A percentile compares a stretch with the other conserved stretches of the same genome.
phyloP scores from a whole-genome alignment of 2,113 vertebrate species.

The Aphyosemion australe region DNA sequence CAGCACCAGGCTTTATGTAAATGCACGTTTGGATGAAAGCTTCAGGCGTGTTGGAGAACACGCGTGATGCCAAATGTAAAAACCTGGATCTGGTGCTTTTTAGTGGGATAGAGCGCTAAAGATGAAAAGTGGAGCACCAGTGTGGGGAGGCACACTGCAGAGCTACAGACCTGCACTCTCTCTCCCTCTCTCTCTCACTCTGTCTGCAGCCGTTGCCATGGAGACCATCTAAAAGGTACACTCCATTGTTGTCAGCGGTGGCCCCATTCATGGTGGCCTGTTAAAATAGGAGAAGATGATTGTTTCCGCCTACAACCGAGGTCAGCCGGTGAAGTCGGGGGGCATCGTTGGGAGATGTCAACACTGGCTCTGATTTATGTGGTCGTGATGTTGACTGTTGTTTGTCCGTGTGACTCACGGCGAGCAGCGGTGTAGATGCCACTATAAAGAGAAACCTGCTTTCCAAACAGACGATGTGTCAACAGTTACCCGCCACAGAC shows the following conservation, averaged over 20 bases:
- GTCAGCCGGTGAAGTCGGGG: slow-evolving; percentile 21
- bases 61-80: background rate
- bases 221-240: slow-evolving; percentile 74
- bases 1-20: slow-evolving; percentile 57
- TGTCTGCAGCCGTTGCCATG: slow-evolving; percentile 77
- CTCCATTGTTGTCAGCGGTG: slow-evolving; percentile 76
- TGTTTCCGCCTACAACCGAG: slow-evolving; percentile 29
- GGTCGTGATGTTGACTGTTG: slow-evolving; percentile 41
- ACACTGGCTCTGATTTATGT: slow-evolving; percentile 31
- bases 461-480: background rate
- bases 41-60: slow-evolving; percentile 17
- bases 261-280: slow-evolving; percentile 67
- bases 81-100: background rate
- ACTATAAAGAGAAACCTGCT: slow-evolving; percentile 2
- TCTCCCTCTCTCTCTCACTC: slow-evolving; percentile 35
- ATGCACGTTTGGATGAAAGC: slow-evolving; percentile 45
- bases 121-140: slow-evolving; percentile 53
- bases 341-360: slow-evolving; percentile 12
- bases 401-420: slow-evolving; percentile 57
- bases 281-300: slow-evolving; percentile 38
- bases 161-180: slow-evolving; percentile 53
- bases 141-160: slow-evolving; percentile 67
- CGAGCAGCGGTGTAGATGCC: slow-evolving; percentile 2
- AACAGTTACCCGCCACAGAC: background rate
- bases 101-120: background rate